Conservation (phyloP, 2,113 vertebrate genomes). For the Serinus canaria region DNA sequence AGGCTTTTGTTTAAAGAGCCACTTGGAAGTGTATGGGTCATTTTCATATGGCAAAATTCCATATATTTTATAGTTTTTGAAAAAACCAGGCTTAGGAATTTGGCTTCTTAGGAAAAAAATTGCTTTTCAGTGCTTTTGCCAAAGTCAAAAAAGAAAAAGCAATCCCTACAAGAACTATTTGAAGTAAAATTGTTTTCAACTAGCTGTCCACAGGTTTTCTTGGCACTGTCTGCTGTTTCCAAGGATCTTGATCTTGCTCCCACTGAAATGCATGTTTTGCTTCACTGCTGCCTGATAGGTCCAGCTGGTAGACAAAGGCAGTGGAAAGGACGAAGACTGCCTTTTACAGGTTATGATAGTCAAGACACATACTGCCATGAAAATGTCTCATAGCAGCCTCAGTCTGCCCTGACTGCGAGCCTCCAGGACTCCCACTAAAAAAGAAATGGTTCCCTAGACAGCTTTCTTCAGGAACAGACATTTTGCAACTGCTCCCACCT, state of each 20-base stretch:
- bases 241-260: background rate
- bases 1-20: background rate
- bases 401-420: background rate
- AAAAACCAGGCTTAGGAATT: background rate
- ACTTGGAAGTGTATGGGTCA: background rate
- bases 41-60: background rate
- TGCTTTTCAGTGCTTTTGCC: background rate
- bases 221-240: background rate
- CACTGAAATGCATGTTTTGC: background rate
- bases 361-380: background rate
- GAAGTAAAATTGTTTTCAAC: conserved; percentile 33
- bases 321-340: background rate
- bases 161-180: background rate
- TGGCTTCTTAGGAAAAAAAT: background rate
- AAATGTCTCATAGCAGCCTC: background rate
- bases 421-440: background rate
- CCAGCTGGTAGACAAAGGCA: background rate
- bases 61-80: background rate
- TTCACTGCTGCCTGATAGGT: background rate
- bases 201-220: conserved; percentile 37
- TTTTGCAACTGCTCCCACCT: background rate
- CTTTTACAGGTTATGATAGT: background rate
- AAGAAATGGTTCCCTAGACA: background rate
- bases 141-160: background rate
- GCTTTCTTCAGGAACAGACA: background rate